phyloP scores from a whole-genome alignment of 2,113 vertebrate species.

The Silurus meridionalis region DNA sequence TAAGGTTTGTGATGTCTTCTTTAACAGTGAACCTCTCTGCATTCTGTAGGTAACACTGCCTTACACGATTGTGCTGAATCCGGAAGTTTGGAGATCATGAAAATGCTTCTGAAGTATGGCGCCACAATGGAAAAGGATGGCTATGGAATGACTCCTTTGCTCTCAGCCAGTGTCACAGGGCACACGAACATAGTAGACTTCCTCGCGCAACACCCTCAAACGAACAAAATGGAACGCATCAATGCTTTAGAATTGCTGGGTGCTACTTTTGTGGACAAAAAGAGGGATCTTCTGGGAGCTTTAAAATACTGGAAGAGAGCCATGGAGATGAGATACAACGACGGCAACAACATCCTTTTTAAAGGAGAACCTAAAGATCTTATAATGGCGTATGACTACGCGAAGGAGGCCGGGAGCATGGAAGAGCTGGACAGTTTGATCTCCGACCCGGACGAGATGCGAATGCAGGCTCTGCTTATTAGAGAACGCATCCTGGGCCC shows the following conservation, averaged over 20 bases:
- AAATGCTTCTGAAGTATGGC: conserved; percentile 93
- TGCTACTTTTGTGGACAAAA: conserved; percentile 97
- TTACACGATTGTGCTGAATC: conserved; percentile 98
- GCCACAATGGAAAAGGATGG: conserved; percentile 97
- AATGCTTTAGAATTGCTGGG: conserved; percentile 93
- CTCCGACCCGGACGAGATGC: conserved; percentile 97
- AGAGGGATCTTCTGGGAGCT: conserved; percentile 93
- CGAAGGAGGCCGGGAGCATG: conserved; percentile 85
- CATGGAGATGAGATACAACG: conserved; percentile 92
- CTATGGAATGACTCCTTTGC: conserved; percentile 95
- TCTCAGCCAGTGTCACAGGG: conserved; percentile 96
- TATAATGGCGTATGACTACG: conserved; percentile 95
- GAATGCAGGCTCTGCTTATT: conserved; percentile 96
- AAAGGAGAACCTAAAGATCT: conserved; percentile 89
- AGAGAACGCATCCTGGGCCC: conserved; percentile 95
- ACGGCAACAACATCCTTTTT: conserved; percentile 81
- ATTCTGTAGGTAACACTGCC: conserved; percentile 87
- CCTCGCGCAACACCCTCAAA: conserved; percentile 87
- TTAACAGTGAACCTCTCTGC: background rate
- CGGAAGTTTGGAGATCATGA: conserved; percentile 98
- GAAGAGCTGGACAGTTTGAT: conserved; percentile 94
- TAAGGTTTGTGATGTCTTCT: background rate
- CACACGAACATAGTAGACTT: conserved; percentile 98
- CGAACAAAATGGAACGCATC: conserved; percentile 84
- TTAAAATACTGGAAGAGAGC: conserved; percentile 98